phyloP scores from a whole-genome alignment of 64 coral and sea anemone species.

The Platygyra sinensis region DNA sequence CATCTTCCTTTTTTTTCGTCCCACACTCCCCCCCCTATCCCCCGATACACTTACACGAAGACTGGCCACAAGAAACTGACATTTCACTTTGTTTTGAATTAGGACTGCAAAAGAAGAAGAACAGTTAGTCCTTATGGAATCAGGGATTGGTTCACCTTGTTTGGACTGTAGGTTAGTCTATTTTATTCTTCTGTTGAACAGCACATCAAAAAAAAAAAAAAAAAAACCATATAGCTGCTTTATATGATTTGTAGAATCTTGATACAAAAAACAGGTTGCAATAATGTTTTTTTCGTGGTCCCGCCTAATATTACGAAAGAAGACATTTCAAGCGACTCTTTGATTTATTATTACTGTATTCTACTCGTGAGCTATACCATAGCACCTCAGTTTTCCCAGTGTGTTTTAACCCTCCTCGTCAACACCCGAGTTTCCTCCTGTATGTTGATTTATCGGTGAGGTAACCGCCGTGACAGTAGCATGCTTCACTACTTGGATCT shows the following conservation, averaged over 20 bases:
- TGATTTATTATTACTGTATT: too few relatives aligned
- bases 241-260: too few relatives aligned
- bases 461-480: slow-evolving; percentile 10
- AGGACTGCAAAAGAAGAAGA: too few relatives aligned
- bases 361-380: background rate
- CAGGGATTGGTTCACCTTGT: too few relatives aligned
- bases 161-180: too few relatives aligned
- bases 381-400: slow-evolving; percentile 22
- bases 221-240: too few relatives aligned
- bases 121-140: too few relatives aligned
- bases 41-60: background rate
- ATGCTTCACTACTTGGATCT: background rate
- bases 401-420: slow-evolving; percentile 18
- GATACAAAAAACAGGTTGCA: background rate
- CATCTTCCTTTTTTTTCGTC: background rate
- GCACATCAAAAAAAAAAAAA: too few relatives aligned
- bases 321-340: too few relatives aligned
- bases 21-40: background rate
- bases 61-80: background rate
- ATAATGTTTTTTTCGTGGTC: too few relatives aligned
- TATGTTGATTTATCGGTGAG: background rate
- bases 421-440: background rate
- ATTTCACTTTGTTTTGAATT: background rate
- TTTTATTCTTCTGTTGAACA: too few relatives aligned
- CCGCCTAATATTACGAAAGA: too few relatives aligned